Conservation (phyloP, 1,140 invertebrate species). For the Drosophila truncata region DNA sequence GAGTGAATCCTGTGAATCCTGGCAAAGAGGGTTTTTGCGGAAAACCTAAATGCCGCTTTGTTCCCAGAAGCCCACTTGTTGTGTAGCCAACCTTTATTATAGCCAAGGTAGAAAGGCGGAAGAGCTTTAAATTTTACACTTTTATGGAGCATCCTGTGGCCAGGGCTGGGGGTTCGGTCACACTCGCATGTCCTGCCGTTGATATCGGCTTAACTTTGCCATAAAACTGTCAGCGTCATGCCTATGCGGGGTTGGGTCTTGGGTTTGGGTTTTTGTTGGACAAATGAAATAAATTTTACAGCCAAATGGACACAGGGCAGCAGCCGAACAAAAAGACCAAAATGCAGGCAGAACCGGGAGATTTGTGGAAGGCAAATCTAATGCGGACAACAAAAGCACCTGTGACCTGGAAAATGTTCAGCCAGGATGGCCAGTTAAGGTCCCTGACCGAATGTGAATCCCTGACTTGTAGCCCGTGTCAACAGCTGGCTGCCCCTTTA, state of each 20-base stretch:
- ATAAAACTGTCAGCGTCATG: conserved; percentile 83
- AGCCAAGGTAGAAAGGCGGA: conserved; percentile 58
- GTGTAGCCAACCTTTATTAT: conserved; percentile 19
- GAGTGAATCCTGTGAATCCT: conserved; percentile 66
- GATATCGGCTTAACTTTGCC: conserved; percentile 84
- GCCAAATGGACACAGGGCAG: conserved; percentile 70
- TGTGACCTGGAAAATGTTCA: conserved; percentile 77
- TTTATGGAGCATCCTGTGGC: conserved; percentile 49
- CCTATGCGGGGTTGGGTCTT: conserved; percentile 52
- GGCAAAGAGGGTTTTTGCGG: conserved; percentile 60
- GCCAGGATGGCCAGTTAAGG: conserved; percentile 10
- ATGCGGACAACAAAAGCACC: conserved; percentile 83
- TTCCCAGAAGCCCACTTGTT: conserved; percentile 67
- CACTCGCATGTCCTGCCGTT: conserved; percentile 71
- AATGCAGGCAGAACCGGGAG: conserved; percentile 25
- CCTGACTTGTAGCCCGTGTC: conserved; percentile 15
- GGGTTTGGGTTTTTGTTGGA: conserved; percentile 22
- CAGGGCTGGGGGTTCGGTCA: conserved; percentile 37
- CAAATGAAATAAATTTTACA: conserved; percentile 84
- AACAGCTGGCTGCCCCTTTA: conserved; percentile 50
- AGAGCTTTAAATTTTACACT: conserved; percentile 81
- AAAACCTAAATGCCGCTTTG: conserved; percentile 78
- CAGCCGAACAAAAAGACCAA: conserved; percentile 68
- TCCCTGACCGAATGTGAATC: conserved; percentile 10
- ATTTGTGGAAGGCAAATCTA: conserved; percentile 77